Evolutionary conservation across 1,140 invertebrate genomes (phyloP).

Genomic region (Tribolium madens): DNA sequence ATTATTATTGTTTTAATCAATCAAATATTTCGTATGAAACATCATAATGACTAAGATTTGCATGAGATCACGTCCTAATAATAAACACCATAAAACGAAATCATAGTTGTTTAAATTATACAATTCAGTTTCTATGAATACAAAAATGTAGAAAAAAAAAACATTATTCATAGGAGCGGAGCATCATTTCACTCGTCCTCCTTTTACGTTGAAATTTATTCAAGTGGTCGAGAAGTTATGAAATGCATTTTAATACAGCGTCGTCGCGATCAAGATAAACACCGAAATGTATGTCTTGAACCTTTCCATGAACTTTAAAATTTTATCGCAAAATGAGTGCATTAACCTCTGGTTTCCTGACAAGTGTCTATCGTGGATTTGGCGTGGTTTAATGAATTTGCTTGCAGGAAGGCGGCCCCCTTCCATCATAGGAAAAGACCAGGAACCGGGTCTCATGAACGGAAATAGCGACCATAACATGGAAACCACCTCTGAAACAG

Average conservation of each 20-base stretch:
- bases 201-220: constrained; percentile 24
- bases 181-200: background rate
- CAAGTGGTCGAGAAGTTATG: constrained; percentile 5
- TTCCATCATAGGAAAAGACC: constrained; percentile 68
- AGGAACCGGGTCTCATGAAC: constrained; percentile 66
- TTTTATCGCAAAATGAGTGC: constrained; percentile 9
- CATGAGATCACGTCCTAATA: constrained; percentile 4
- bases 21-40: background rate
- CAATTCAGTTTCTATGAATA: background rate
- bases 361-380: background rate
- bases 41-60: background rate
- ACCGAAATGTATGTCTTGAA: constrained; percentile 4
- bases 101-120: constrained; percentile 5
- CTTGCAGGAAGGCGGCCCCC: constrained; percentile 71
- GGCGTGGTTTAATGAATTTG: background rate
- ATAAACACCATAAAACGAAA: constrained; percentile 15
- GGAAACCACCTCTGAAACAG: constrained; percentile 50
- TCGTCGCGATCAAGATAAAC: constrained; percentile 1
- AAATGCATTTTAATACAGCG: constrained; percentile 15
- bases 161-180: background rate
- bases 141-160: background rate
- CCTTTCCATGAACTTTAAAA: constrained; percentile 13
- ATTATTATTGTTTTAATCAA: no score
- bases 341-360: background rate
- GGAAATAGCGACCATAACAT: constrained; percentile 64